phyloP scores from a whole-genome alignment of 2,113 vertebrate species.

The Alligator sinensis region DNA sequence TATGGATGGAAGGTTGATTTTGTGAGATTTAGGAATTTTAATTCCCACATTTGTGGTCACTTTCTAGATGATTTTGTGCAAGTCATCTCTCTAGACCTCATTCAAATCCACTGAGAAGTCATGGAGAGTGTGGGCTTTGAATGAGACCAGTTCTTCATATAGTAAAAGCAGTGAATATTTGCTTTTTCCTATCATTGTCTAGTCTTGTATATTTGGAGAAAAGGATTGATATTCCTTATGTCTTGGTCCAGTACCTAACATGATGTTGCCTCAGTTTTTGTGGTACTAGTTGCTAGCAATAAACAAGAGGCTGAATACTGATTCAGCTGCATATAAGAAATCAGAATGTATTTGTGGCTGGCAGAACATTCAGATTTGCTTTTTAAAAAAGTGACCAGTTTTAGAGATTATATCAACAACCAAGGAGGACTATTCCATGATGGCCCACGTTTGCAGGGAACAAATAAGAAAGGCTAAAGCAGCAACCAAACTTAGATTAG shows the following conservation, averaged over 20 bases:
- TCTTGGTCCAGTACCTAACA: background rate
- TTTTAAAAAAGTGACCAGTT: background rate
- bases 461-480: background rate
- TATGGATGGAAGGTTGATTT: background rate
- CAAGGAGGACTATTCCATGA: too few relatives aligned
- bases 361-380: background rate
- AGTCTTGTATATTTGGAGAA: background rate
- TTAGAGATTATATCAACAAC: background rate
- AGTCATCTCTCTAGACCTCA: background rate
- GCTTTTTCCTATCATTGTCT: background rate
- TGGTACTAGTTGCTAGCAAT: background rate
- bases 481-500: too few relatives aligned
- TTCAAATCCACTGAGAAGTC: background rate
- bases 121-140: background rate
- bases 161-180: accelerated
- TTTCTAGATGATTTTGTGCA: background rate
- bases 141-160: background rate
- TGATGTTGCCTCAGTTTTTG: background rate
- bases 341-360: background rate
- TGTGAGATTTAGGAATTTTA: background rate
- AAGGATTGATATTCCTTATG: background rate
- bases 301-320: background rate
- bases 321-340: background rate
- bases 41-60: background rate
- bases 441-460: too few relatives aligned